Percentiles rank a stretch among this genome's conserved stretches.
These are phyloP conservation scores for Pelobates fuscus DNA, from an alignment of 2,113 vertebrate species.

Conservation along the genomic window DNA sequence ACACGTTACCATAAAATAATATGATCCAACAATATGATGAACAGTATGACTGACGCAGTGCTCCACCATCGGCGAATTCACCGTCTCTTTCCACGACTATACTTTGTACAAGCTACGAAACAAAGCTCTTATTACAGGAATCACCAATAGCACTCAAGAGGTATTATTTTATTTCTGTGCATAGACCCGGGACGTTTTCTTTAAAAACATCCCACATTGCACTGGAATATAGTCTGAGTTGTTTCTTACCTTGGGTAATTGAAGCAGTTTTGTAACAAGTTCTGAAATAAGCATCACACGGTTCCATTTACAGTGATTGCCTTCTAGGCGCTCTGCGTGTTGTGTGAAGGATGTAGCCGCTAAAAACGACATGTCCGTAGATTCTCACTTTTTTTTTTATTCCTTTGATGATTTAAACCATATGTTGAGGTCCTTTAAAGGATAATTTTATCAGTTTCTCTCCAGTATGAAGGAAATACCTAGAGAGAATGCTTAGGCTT, in stretches of 20 bases:
- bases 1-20: too few species aligned
- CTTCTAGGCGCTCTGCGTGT: constrained; percentile 61
- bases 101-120: too few species aligned
- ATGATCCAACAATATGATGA: too few species aligned
- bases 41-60: too few species aligned
- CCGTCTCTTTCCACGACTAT: too few species aligned
- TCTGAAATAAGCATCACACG: constrained; percentile 61
- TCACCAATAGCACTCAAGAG: too few species aligned
- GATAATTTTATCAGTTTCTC: constrained; percentile 70
- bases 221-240: too few species aligned
- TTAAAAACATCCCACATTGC: too few species aligned
- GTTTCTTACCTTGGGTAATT: constrained; percentile 47
- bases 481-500: constrained; percentile 60
- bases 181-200: too few species aligned
- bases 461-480: constrained; percentile 62
- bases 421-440: constrained; percentile 67
- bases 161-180: too few species aligned
- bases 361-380: constrained; percentile 62
- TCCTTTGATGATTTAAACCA: constrained; percentile 71
- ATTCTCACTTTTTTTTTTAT: constrained; percentile 59
- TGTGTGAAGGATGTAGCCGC: constrained; percentile 60
- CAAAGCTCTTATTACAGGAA: too few species aligned
- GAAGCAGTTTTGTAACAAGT: constrained; percentile 56
- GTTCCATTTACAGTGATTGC: constrained; percentile 55
- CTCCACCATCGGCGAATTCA: too few species aligned